A percentile compares a stretch with the other conserved stretches of the same genome.
Evolutionary conservation across 2,797 vertebrate species (phyloP).

Genomic region (Melanotaenia boesemani): DNA sequence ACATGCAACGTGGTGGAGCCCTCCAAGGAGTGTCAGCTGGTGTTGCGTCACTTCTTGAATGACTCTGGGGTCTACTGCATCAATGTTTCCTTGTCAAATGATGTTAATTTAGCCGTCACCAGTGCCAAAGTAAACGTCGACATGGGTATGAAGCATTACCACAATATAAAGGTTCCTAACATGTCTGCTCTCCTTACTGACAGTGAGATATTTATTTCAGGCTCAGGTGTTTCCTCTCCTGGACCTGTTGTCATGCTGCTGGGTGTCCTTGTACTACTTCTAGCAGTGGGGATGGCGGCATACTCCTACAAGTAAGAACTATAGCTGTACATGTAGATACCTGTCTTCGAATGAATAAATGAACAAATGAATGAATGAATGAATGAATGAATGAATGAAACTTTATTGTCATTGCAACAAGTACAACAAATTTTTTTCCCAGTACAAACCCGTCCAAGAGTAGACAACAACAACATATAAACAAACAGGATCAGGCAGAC

Average conservation of each 20-base stretch:
- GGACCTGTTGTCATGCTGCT: conserved; percentile 73
- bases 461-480: no score
- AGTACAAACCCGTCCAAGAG: no score
- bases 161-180: rapidly evolving
- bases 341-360: no score
- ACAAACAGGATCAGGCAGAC: no score
- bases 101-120: conserved; percentile 87
- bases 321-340: neutral
- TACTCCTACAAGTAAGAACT: conserved; percentile 82
- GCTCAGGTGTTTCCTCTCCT: conserved; percentile 65
- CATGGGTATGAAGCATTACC: conserved; percentile 71
- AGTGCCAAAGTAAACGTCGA: conserved; percentile 87
- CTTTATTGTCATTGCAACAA: no score
- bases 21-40: conserved; percentile 86
- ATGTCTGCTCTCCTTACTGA: neutral
- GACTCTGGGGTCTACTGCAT: conserved; percentile 91
- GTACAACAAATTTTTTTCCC: no score
- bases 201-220: conserved; percentile 45
- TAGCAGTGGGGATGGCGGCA: conserved; percentile 74
- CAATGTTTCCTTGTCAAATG: conserved; percentile 91
- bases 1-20: conserved; percentile 86
- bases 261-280: conserved; percentile 76
- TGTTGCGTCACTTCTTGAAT: conserved; percentile 89
- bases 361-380: no score
- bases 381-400: no score